Evolutionary conservation across 2,888 invertebrate genomes (phyloP).

Genomic region (Lasioglossum lativentre): DNA sequence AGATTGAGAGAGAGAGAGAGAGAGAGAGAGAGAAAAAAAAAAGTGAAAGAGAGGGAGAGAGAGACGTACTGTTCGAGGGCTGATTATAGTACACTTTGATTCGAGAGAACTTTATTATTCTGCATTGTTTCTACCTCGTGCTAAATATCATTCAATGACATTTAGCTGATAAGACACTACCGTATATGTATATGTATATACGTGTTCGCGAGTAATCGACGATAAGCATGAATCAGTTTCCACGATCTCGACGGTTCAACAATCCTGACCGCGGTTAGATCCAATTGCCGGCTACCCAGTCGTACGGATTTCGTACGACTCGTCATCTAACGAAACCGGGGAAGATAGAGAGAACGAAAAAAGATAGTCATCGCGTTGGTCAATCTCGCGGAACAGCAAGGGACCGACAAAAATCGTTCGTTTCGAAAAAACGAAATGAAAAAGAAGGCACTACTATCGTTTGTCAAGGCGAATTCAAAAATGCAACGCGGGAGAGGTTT

Average conservation of each 20-base stretch:
- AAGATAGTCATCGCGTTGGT: neutral
- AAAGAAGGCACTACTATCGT: constrained; percentile 46
- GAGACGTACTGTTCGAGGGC: constrained; percentile 26
- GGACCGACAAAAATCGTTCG: neutral
- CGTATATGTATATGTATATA: constrained; percentile 22
- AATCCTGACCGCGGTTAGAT: constrained; percentile 9
- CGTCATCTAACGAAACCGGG: neutral
- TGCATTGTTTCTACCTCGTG: constrained; percentile 14
- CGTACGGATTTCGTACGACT: neutral
- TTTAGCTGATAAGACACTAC: constrained; percentile 54
- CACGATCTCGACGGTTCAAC: constrained; percentile 33
- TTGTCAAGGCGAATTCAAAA: neutral
- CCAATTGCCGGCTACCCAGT: neutral
- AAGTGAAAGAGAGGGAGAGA: constrained; percentile 19
- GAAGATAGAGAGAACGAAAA: neutral
- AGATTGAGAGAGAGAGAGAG: neutral
- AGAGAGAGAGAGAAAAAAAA: constrained; percentile 16
- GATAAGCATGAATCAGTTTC: constrained; percentile 41
- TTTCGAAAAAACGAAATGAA: neutral
- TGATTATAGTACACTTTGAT: constrained; percentile 10
- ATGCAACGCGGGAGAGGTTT: neutral
- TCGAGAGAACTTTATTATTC: constrained; percentile 14
- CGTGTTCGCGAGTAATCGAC: neutral
- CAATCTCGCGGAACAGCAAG: neutral
- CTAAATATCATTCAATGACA: constrained; percentile 45